Conservation (phyloP, 2,888 invertebrate species). For the Drosophila paranaensis region DNA sequence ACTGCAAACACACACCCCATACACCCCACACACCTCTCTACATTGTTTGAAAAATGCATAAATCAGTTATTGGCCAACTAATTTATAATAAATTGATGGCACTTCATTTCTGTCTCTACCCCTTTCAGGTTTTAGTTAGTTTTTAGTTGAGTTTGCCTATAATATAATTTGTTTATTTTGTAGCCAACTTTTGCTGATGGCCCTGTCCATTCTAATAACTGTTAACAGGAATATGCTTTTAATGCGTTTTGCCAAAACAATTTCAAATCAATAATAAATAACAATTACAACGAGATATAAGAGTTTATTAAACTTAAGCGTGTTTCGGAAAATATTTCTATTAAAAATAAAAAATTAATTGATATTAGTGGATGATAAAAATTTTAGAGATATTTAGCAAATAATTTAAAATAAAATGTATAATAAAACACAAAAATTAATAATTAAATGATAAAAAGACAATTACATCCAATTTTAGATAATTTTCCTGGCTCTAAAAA, state of each 20-base stretch:
- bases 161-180: constrained; percentile 70
- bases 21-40: constrained; percentile 14
- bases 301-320: constrained; percentile 1
- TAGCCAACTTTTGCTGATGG: constrained; percentile 32
- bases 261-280: constrained; percentile 17
- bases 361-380: background rate
- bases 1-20: constrained; percentile 13
- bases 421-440: background rate
- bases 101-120: constrained; percentile 25
- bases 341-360: background rate
- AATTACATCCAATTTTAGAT: too few species aligned
- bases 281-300: constrained; percentile 7
- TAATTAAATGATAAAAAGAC: background rate
- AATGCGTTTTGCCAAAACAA: constrained; percentile 31
- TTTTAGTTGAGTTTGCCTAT: constrained; percentile 52
- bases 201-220: constrained; percentile 42
- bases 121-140: constrained; percentile 11
- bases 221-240: constrained; percentile 57
- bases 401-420: background rate
- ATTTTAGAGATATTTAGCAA: background rate
- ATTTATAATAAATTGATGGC: constrained; percentile 74
- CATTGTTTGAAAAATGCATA: constrained; percentile 68
- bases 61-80: constrained; percentile 65
- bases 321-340: background rate
- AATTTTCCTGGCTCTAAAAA: too few species aligned